Conservation (phyloP, 1,140 invertebrate species). For the Drosophila watanabei region DNA sequence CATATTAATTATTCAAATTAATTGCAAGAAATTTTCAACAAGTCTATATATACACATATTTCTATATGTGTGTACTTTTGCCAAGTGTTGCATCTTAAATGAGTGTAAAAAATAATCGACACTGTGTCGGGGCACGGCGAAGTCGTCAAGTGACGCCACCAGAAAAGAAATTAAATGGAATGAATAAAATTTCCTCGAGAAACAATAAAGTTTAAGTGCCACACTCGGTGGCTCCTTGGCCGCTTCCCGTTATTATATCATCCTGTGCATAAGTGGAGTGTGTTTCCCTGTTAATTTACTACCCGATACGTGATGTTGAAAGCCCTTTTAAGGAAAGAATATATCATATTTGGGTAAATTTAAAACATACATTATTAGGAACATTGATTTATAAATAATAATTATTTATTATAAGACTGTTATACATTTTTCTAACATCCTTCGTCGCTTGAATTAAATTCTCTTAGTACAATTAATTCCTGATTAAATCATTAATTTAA, state of each 20-base stretch:
- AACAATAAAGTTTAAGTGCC: constrained; percentile 39
- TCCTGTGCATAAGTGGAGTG: constrained; percentile 24
- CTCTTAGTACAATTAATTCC: neutral
- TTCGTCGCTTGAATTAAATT: neutral
- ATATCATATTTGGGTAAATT: neutral
- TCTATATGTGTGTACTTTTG: neutral
- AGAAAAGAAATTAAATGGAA: constrained; percentile 32
- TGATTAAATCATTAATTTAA: neutral
- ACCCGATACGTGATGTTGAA: neutral
- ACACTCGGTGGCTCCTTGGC: constrained; percentile 10
- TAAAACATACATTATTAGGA: neutral
- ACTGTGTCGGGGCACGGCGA: constrained; percentile 22
- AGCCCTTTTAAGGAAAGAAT: neutral
- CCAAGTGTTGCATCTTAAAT: constrained; percentile 56
- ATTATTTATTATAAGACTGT: no score
- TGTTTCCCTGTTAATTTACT: constrained; percentile 23
- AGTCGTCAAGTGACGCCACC: constrained; percentile 41
- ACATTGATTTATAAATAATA: neutral
- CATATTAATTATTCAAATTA: constrained; percentile 83
- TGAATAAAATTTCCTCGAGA: constrained; percentile 42
- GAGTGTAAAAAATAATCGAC: constrained; percentile 39
- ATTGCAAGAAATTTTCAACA: constrained; percentile 66
- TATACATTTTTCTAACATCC: no score
- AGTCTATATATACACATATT: constrained; percentile 38
- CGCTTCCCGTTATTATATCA: constrained; percentile 39